Base-by-base conservation (phyloP, 2,797 vertebrate species). In the Falco rusticolus region DNA sequence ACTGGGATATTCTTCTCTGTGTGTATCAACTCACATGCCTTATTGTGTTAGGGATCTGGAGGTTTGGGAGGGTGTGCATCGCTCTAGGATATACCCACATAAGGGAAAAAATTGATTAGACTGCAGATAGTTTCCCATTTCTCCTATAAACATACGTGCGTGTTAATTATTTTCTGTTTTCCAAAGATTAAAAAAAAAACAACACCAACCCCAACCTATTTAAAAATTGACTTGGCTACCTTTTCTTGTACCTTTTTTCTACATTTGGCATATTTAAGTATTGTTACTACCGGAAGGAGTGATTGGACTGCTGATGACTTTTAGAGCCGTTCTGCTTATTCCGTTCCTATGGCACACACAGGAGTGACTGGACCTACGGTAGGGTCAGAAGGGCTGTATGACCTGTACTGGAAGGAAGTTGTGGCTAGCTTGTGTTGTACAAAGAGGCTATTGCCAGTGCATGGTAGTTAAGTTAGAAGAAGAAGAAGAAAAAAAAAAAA, bases 21-120 rank as follows among this genome's bases (percentile, higher is more conserved):
- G 63, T 4, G 4, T 81, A 60, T 65, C 41, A 59, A 28, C 13
- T 93, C 22, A 7, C 39, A 16, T 50, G 24, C 64, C 25, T 90
- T 77, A 87, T 51, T 95, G 64, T 94, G 76, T 87, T 90, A 75
- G 88, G 90, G 88, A 89, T 71, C 81, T 92, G n/a, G 96, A 89
- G 96, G 57, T 85, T 89, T 96, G 90, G 78, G 78, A 85, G 39
- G 50, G 10, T 56, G 66, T 86, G 61, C 31, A 45, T 83, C 77
- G 91, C 90, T 87, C 11, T 71, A 84, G 86, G 90, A 47, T 87
- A 43, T 74, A 84, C 53, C 80, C 51, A 70, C 74, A 66, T 20
- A 47, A 89, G 86, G 70, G 84, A 74, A 86, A 84, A 86, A 94
- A 84, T 13, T 84, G 57, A 88, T 93, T 82, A 79, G 77, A n/a